A percentile compares a stretch with the other conserved stretches of the same genome.
Evolutionary conservation across 1,140 invertebrate genomes (phyloP).

Genomic region (Diuraphis noxia): DNA sequence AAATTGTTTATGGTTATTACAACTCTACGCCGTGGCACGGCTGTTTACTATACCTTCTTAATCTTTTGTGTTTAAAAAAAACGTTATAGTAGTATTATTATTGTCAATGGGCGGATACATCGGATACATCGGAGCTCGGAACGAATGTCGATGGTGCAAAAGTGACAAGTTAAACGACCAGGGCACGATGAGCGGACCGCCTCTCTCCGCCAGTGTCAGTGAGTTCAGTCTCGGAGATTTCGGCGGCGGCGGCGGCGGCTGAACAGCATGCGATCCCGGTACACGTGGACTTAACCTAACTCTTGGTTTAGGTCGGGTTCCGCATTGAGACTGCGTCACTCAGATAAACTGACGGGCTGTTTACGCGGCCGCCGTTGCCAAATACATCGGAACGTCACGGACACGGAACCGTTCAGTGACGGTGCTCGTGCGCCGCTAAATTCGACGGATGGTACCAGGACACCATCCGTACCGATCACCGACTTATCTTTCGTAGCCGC

Average conservation of each 20-base stretch:
- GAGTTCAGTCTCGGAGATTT: neutral
- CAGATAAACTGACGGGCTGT: neutral
- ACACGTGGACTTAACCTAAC: neutral
- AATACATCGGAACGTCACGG: neutral
- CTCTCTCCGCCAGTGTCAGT: neutral
- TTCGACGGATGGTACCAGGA: neutral
- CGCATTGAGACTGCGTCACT: neutral
- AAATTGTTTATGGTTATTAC: neutral
- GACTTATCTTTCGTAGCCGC: neutral
- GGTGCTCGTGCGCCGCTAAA: constrained; percentile 16
- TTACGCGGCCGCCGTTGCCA: constrained; percentile 15
- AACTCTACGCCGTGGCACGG: neutral
- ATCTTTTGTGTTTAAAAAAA: neutral
- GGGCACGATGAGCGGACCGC: neutral
- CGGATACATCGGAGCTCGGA: neutral
- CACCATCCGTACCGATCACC: neutral
- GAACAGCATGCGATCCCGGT: neutral
- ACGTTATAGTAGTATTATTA: too few relatives aligned
- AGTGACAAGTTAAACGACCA: constrained; percentile 30
- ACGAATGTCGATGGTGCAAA: constrained; percentile 27
- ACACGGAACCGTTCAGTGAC: constrained; percentile 4
- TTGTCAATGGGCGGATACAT: neutral
- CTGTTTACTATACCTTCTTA: too few relatives aligned
- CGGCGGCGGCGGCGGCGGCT: neutral
- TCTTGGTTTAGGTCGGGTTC: neutral